Evolutionary conservation across 2,113 vertebrate species (phyloP).

Genomic region (Clupea harengus): DNA sequence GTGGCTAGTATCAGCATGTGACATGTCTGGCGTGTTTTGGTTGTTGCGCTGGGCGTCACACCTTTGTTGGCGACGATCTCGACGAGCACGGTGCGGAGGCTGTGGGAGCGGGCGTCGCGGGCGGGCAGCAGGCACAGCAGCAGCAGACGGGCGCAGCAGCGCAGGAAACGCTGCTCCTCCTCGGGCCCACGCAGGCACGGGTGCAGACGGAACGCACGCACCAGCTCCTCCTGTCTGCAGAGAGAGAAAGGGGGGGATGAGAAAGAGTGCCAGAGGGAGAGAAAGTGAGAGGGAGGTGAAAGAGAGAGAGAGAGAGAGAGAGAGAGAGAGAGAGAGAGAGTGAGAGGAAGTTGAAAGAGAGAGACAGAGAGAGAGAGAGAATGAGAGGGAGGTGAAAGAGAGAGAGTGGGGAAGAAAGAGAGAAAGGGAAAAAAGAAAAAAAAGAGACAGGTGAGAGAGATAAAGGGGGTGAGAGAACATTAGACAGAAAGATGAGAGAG

Average conservation of each 20-base stretch:
- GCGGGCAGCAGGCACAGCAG: slow-evolving; percentile 87
- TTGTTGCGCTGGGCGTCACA: slow-evolving; percentile 24
- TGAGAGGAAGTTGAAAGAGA: neutral
- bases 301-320: neutral
- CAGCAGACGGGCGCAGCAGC: slow-evolving; percentile 86
- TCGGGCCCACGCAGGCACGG: slow-evolving; percentile 81
- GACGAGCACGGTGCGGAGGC: slow-evolving; percentile 88
- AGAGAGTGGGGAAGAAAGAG: neutral
- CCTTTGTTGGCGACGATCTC: slow-evolving; percentile 85
- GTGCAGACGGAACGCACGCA: slow-evolving; percentile 85
- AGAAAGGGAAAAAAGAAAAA: no score
- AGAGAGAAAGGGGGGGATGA: neutral
- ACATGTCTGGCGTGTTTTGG: neutral
- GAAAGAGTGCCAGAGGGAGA: neutral
- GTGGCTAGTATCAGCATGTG: no score
- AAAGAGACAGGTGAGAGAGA: neutral
- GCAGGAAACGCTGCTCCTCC: slow-evolving; percentile 89
- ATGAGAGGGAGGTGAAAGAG: neutral
- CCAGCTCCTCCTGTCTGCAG: slow-evolving; percentile 85
- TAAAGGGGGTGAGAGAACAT: neutral
- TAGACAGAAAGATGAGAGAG: neutral
- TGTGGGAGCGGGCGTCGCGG: slow-evolving; percentile 86
- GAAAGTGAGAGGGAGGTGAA: neutral
- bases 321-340: neutral
- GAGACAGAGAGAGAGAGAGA: neutral